Evolutionary conservation across 2,888 invertebrate species (phyloP), one percentile per base, ranked within the genome.

Genomic region (Periphyllus acericola): DNA sequence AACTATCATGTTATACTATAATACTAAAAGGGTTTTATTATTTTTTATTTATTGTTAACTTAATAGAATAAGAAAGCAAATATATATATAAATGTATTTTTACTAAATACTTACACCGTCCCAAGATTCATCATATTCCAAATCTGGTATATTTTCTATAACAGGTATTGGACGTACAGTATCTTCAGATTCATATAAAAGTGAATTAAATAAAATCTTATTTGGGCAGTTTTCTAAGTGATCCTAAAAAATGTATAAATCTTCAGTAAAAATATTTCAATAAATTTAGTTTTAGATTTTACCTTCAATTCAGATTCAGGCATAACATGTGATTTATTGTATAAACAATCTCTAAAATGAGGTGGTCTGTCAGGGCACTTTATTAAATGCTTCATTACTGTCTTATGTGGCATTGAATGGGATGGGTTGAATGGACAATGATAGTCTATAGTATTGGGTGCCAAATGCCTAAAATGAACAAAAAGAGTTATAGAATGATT

Each of bases 351-450:
- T 32, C 3, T 75, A 25, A 19, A 84, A 29, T 84, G 66, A 29
- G 14, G 11, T 21, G 76, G 84, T 76, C 19, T 84, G 25, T 84
- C 84, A 9, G 84, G 84, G 9, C 84, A 84, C 14, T 19, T 84
- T 3, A 29, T 9, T 60, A 84, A 14, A 76, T 84, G 84, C 14
- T 84, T 84, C 0, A 75, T 60, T 29, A 84, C 9, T 11, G 76
- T 84, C 21, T 84, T 84, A 0, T 75, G n/a, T 21, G 84, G 84
- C 84, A 84, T 84, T 11, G 75, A 36, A 46, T 84, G 84, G 5
- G 84, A 36, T 21, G 32, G 21, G 66, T 84, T 84, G 19, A 29
- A 84, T 14, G 84, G 84, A 40, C 84, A 84, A 76, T 84, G 84
- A 8, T 66, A 76, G 11, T 55, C 0, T 19, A 60, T 29, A 34